Evolutionary conservation across 2,113 vertebrate species (phyloP).

Genomic region (Prunella fulvescens): DNA sequence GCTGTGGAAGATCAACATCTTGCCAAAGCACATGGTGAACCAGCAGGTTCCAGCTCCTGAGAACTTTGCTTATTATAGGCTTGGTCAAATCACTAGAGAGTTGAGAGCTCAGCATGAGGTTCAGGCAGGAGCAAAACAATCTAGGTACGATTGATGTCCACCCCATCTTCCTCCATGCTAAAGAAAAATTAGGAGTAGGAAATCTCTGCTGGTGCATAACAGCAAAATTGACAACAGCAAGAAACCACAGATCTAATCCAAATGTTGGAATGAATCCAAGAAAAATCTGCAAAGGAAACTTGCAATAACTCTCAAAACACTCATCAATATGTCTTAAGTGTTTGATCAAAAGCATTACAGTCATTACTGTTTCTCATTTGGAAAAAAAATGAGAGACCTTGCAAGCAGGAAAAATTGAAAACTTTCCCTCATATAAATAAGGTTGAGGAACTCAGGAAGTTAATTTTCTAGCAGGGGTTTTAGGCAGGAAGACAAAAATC

Average conservation of each 20-base stretch:
- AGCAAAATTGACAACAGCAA: not conserved
- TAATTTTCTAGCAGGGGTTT: not conserved
- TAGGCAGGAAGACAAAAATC: not conserved
- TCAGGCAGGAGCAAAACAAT: not conserved
- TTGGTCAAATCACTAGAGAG: not conserved
- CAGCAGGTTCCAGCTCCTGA: not conserved
- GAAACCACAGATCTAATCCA: not conserved
- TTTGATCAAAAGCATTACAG: constrained; percentile 3
- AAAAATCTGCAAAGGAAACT: not conserved
- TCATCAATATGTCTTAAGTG: not conserved
- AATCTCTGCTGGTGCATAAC: not conserved
- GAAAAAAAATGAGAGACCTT: not conserved
- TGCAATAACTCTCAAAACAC: not conserved
- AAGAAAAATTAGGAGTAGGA: not conserved
- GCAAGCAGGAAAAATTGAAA: not conserved
- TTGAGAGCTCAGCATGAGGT: not conserved
- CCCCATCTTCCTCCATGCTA: not conserved
- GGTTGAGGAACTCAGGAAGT: not conserved
- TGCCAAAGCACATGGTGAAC: not conserved
- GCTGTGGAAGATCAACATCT: not conserved
- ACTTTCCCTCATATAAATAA: not conserved
- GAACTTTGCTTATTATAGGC: not conserved
- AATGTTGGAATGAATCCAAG: not conserved
- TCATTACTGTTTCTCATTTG: not conserved
- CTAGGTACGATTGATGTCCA: not conserved